Evolutionary conservation across 2,797 vertebrate genomes (phyloP).

Genomic region (Xerus rutilus): DNA sequence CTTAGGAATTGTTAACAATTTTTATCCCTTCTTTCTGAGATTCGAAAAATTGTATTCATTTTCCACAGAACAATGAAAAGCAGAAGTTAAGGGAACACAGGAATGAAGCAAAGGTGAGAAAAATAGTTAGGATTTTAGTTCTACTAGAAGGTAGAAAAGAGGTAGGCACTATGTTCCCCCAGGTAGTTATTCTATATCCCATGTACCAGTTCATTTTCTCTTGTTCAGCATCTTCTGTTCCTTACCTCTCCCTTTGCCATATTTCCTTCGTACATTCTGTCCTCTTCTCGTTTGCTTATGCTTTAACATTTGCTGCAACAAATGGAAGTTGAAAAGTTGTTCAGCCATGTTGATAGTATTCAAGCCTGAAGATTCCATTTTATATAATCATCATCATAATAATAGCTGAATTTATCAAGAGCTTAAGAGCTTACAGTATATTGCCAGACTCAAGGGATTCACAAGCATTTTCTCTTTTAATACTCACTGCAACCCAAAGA

Average conservation of each 20-base stretch:
- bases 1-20: conserved; percentile 57
- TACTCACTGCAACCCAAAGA: neutral
- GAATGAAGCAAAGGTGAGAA: conserved; percentile 72
- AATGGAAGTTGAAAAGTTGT: neutral
- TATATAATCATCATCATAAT: neutral
- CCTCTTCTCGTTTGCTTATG: neutral
- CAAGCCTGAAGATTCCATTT: neutral
- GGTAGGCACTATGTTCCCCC: neutral
- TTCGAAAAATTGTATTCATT: conserved; percentile 70
- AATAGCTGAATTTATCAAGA: neutral
- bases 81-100: conserved; percentile 70
- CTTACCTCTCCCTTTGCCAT: neutral
- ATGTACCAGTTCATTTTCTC: neutral
- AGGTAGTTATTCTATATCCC: neutral
- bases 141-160: conserved; percentile 1
- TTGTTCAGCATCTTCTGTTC: neutral
- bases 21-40: conserved; percentile 69
- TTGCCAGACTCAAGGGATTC: neutral
- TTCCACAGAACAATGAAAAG: conserved; percentile 73
- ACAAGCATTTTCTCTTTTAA: neutral
- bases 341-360: neutral
- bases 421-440: neutral
- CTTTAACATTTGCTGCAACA: neutral
- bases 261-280: neutral
- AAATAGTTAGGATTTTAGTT: conserved; percentile 22